These are phyloP conservation scores for Cremastinae sp. DNA, from an alignment of 2,888 invertebrate species.

Conservation along the genomic window DNA sequence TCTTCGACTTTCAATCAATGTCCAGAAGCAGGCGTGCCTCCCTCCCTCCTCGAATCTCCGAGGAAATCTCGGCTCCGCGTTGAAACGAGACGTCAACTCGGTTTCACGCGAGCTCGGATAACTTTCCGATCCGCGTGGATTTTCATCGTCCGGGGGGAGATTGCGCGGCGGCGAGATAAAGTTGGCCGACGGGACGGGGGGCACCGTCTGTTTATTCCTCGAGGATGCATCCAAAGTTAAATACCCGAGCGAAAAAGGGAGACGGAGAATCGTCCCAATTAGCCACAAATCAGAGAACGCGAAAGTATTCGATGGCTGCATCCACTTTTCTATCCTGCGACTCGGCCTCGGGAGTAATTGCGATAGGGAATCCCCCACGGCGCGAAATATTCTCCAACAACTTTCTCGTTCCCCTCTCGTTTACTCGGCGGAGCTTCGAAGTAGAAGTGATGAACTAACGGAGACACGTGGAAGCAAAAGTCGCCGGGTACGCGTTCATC, in stretches of 20 bases:
- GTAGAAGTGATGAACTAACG: neutral
- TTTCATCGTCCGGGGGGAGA: constrained; percentile 25
- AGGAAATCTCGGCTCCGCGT: neutral
- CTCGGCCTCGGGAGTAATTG: constrained; percentile 36
- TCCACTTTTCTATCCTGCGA: constrained; percentile 20
- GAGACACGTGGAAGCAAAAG: neutral
- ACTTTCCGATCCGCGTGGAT: constrained; percentile 37
- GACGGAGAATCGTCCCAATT: constrained; percentile 65
- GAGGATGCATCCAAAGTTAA: constrained; percentile 55
- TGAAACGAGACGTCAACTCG: constrained; percentile 44
- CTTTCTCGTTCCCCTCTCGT: constrained; percentile 1
- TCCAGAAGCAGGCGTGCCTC: constrained; percentile 5
- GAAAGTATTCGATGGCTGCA: constrained; percentile 52
- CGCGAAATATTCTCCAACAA: constrained; percentile 12
- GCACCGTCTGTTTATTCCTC: constrained; percentile 16
- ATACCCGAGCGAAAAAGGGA: constrained; percentile 59
- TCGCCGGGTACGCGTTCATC: too few species aligned
- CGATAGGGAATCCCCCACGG: neutral
- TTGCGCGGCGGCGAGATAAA: constrained; percentile 34
- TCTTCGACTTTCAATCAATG: constrained; percentile 19
- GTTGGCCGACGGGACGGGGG: constrained; percentile 37
- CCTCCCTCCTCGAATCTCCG: neutral
- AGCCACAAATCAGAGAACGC: constrained; percentile 69
- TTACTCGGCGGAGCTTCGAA: neutral
- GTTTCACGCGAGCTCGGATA: neutral